phyloP scores from a whole-genome alignment of 2,888 invertebrate genomes.

The Polydesmus complanatus region DNA sequence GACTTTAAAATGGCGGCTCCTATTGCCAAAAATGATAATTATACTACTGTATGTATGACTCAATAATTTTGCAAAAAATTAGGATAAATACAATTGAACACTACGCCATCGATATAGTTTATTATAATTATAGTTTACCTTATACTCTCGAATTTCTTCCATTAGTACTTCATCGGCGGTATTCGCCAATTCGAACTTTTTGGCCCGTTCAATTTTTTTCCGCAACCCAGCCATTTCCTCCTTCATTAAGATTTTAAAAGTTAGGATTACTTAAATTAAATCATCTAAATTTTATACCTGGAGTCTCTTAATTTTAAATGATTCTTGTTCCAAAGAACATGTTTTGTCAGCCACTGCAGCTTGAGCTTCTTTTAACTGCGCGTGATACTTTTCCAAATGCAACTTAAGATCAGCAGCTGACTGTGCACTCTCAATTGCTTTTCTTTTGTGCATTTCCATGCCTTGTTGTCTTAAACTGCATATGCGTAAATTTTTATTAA shows the following conservation, averaged over 20 bases:
- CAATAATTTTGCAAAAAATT: too few relatives aligned
- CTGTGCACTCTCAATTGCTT: constrained; percentile 93
- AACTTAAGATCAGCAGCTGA: constrained; percentile 92
- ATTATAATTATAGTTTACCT: constrained; percentile 34
- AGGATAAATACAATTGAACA: too few relatives aligned
- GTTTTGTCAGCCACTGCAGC: constrained; percentile 94
- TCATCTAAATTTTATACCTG: constrained; percentile 28
- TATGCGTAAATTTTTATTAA: neutral
- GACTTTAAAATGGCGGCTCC: too few relatives aligned
- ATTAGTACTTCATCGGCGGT: constrained; percentile 91
- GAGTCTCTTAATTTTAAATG: constrained; percentile 87
- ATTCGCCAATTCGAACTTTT: constrained; percentile 91
- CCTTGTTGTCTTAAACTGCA: constrained; percentile 74
- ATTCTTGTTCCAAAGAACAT: constrained; percentile 84
- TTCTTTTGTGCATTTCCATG: constrained; percentile 94
- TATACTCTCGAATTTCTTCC: constrained; percentile 94
- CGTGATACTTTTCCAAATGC: constrained; percentile 93
- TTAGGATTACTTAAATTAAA: constrained; percentile 11
- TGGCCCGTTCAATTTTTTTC: constrained; percentile 88
- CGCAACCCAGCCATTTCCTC: constrained; percentile 86
- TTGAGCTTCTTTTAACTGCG: constrained; percentile 95
- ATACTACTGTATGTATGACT: too few relatives aligned
- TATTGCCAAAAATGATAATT: too few relatives aligned
- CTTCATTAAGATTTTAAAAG: constrained; percentile 39
- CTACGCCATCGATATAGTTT: too few relatives aligned